These are phyloP conservation scores for Irena cyanogastra DNA, from an alignment of 2,113 vertebrate genomes.

Conservation along the genomic window DNA sequence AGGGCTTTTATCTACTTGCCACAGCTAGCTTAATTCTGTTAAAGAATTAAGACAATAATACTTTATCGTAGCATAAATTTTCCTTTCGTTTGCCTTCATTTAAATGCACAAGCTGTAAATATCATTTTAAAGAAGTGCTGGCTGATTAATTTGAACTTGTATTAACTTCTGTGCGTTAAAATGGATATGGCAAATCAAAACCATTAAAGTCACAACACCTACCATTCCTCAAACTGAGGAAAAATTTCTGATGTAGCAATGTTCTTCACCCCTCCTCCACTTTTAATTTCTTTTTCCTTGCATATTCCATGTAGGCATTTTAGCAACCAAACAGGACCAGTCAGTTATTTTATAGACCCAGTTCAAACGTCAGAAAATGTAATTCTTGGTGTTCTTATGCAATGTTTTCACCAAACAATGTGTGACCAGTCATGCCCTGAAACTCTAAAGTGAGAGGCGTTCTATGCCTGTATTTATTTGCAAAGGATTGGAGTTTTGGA, in stretches of 20 bases:
- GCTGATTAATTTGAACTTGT: conserved; percentile 41
- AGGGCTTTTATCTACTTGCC: conserved; percentile 44
- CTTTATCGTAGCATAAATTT: conserved; percentile 48
- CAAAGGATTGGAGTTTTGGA: not conserved
- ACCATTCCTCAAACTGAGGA: not conserved
- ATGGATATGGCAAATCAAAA: conserved; percentile 39
- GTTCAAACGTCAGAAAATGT: not conserved
- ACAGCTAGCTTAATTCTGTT: conserved; percentile 50
- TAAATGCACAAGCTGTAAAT: conserved; percentile 48
- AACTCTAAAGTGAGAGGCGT: not conserved
- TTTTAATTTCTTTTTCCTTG: not conserved
- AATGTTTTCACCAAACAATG: not conserved
- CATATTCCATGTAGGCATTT: not conserved
- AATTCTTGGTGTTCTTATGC: not conserved
- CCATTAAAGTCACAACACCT: not conserved
- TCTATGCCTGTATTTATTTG: not conserved
- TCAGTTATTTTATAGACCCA: not conserved
- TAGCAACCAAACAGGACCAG: not conserved
- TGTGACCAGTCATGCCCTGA: not conserved
- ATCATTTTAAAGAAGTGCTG: not conserved
- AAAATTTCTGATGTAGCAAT: not conserved
- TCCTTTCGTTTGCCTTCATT: conserved; percentile 49
- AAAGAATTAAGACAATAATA: conserved; percentile 56
- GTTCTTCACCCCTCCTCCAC: not conserved
- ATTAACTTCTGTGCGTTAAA: not conserved